Evolutionary conservation across 1,140 invertebrate genomes (phyloP).

Genomic region (Ceratosolen solmsi): DNA sequence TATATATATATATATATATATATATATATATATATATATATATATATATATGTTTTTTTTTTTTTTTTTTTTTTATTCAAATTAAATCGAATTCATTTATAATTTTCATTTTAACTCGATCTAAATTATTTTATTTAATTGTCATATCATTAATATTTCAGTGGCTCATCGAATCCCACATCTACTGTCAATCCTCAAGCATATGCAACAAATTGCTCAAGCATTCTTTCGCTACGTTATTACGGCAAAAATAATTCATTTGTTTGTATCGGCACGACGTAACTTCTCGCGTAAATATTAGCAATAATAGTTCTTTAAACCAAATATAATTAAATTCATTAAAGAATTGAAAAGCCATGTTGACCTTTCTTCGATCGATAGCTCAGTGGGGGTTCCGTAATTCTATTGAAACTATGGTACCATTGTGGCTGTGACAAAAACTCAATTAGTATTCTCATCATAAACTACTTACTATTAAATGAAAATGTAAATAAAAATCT

Average conservation of each 20-base stretch:
- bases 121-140: too few species aligned
- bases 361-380: constrained; percentile 30
- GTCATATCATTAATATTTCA: constrained; percentile 59
- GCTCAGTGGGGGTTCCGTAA: constrained; percentile 24
- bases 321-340: background rate
- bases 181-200: constrained; percentile 61
- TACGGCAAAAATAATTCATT: constrained; percentile 69
- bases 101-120: too few species aligned
- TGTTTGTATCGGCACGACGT: constrained; percentile 67
- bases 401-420: constrained; percentile 36
- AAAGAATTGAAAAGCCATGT: constrained; percentile 31
- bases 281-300: constrained; percentile 9
- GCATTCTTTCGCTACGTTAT: constrained; percentile 69
- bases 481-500: constrained; percentile 36
- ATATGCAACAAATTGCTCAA: constrained; percentile 68
- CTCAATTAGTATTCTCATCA: constrained; percentile 46
- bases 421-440: constrained; percentile 52
- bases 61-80: too few species aligned
- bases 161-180: constrained; percentile 59
- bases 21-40: too few species aligned
- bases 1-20: too few species aligned
- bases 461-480: constrained; percentile 20
- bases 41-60: too few species aligned
- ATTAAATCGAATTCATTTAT: too few species aligned
- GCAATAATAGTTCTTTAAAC: constrained; percentile 9